A percentile compares a stretch with the other conserved stretches of the same genome.
Conservation (phyloP, 2,113 vertebrate species). For the Pavo muticus region DNA sequence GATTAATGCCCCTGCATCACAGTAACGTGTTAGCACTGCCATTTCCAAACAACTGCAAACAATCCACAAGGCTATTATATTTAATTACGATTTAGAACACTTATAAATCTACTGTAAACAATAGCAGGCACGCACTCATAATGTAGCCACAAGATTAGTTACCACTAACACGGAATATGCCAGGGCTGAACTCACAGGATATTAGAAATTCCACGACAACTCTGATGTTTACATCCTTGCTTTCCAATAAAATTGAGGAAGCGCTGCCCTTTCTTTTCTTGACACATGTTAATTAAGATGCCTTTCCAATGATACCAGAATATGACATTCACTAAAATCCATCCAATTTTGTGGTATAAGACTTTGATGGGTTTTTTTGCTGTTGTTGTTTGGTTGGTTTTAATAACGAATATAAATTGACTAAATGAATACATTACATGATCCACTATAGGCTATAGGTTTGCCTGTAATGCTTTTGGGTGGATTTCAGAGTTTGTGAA, state of each 20-base stretch:
- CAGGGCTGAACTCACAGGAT: not conserved
- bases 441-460: not conserved
- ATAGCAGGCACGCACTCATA: not conserved
- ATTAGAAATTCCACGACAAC: not conserved
- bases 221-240: conserved; percentile 26
- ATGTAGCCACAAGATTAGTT: conserved; percentile 24
- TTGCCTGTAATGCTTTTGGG: not conserved
- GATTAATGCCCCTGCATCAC: not conserved
- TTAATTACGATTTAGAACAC: conserved; percentile 56
- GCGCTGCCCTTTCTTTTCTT: not conserved
- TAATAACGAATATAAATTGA: not conserved
- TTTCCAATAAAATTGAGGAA: not conserved
- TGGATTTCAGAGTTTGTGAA: not conserved
- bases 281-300: conserved; percentile 29
- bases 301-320: conserved; percentile 18
- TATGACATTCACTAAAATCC: not conserved
- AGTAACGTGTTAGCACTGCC: not conserved
- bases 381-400: not conserved
- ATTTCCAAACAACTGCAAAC: conserved; percentile 46
- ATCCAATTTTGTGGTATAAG: not conserved
- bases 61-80: conserved; percentile 48
- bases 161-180: conserved; percentile 22
- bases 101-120: conserved; percentile 57
- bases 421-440: not conserved
- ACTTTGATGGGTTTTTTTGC: no score